Evolutionary conservation across 2,797 vertebrate species (phyloP).

Genomic region (Cossypha dichroa): DNA sequence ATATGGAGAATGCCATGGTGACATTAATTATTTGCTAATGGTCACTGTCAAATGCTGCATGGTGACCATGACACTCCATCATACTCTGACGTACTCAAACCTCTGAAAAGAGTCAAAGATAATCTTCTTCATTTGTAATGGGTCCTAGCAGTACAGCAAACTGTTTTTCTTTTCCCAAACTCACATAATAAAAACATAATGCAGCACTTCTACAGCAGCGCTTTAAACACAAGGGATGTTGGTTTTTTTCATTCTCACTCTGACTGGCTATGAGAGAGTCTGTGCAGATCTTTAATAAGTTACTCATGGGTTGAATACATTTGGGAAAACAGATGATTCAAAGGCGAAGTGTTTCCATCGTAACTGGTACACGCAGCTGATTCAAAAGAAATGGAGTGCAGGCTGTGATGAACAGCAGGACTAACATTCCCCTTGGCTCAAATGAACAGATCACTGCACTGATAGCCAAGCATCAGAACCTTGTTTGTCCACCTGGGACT

Average conservation of each 20-base stretch:
- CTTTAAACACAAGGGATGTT: not conserved
- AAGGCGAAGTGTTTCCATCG: slow-evolving; percentile 6
- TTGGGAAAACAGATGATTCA: slow-evolving; percentile 27
- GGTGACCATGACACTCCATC: not conserved
- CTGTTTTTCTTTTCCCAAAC: not conserved
- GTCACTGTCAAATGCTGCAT: not conserved
- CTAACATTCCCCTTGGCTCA: not conserved
- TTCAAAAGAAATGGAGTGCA: not conserved
- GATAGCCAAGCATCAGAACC: not conserved
- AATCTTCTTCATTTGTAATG: slow-evolving; percentile 15
- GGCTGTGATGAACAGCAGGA: not conserved
- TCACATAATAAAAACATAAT: not conserved
- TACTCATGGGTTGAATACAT: slow-evolving; percentile 16
- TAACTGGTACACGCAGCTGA: not conserved
- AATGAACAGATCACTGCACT: not conserved
- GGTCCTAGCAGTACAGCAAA: not conserved
- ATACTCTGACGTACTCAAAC: not conserved
- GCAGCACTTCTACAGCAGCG: not conserved
- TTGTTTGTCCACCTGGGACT: not conserved
- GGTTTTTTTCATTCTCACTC: not conserved
- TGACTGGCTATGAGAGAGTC: not conserved
- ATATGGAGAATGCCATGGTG: not conserved
- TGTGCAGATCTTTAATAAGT: not conserved
- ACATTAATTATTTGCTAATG: slow-evolving; percentile 30
- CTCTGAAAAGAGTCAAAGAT: not conserved